Evolutionary conservation across 2,888 invertebrate genomes (phyloP).

Genomic region (Standfussiana lucernea): DNA sequence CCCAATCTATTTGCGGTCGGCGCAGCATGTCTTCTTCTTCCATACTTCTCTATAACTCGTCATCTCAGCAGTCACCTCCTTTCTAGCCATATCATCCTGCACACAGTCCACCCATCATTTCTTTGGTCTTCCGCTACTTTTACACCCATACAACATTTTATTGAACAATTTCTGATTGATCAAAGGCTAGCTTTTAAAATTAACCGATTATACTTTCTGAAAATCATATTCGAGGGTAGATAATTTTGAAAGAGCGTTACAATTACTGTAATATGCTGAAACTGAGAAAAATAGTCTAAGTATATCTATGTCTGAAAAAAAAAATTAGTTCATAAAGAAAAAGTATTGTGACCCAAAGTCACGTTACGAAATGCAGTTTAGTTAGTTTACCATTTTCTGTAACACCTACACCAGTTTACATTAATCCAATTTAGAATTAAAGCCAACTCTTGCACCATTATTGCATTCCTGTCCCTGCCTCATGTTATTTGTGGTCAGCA

Average conservation of each 20-base stretch:
- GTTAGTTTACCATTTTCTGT: neutral
- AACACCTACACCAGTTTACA: neutral
- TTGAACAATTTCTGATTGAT: neutral
- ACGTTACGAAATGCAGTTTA: neutral
- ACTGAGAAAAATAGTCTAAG: neutral
- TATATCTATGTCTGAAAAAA: too few relatives aligned
- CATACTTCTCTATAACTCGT: too few relatives aligned
- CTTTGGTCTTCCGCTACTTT: too few relatives aligned
- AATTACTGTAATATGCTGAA: neutral
- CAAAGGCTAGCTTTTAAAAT: neutral
- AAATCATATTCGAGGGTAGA: neutral
- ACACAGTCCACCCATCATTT: too few relatives aligned
- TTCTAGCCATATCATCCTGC: too few relatives aligned
- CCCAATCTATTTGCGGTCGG: too few relatives aligned
- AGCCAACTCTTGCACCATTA: neutral
- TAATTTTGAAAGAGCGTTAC: too few relatives aligned
- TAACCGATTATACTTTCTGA: neutral
- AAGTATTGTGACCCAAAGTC: neutral
- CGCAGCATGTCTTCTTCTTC: too few relatives aligned
- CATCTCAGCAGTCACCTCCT: too few relatives aligned
- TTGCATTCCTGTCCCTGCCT: neutral
- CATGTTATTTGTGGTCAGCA: neutral
- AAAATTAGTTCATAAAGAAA: neutral
- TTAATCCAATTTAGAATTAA: neutral
- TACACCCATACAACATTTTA: too few relatives aligned